A percentile compares a stretch with the other conserved stretches of the same genome.
Evolutionary conservation across 2,113 vertebrate genomes (phyloP).

Genomic region (Connochaetes taurinus): DNA sequence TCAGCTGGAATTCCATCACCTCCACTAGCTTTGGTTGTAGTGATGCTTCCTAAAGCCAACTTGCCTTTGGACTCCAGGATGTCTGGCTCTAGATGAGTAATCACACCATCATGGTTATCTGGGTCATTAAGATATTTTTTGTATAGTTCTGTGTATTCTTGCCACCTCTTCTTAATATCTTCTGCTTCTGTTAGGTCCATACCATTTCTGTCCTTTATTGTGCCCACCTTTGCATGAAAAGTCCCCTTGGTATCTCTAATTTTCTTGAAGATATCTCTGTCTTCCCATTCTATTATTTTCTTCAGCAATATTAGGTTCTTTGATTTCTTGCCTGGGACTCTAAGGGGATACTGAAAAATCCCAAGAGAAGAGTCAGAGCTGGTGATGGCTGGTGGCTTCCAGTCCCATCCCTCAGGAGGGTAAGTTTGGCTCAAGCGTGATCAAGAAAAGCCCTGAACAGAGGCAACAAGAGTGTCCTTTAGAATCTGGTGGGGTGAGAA

Average conservation of each 20-base stretch:
- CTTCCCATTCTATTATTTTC: background rate
- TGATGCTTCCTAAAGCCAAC: background rate
- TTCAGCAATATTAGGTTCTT: background rate
- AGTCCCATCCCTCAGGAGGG: background rate
- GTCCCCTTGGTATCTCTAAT: background rate
- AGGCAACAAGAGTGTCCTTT: background rate
- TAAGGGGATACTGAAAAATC: background rate
- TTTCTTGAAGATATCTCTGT: background rate
- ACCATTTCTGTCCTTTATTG: background rate
- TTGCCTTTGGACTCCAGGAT: background rate
- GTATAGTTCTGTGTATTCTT: background rate
- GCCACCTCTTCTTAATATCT: background rate
- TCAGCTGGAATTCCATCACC: background rate
- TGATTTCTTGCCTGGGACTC: background rate
- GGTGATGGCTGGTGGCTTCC: rapidly evolving
- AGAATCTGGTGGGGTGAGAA: rapidly evolving
- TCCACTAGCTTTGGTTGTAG: background rate
- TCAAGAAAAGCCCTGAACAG: background rate
- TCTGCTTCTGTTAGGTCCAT: background rate
- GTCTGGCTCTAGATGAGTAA: background rate
- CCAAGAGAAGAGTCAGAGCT: background rate
- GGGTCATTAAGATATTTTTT: background rate
- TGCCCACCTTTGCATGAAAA: background rate
- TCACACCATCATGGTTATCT: background rate
- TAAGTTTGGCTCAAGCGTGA: rapidly evolving